Conservation (phyloP, 2,797 vertebrate genomes). For the Spheniscus humboldti region DNA sequence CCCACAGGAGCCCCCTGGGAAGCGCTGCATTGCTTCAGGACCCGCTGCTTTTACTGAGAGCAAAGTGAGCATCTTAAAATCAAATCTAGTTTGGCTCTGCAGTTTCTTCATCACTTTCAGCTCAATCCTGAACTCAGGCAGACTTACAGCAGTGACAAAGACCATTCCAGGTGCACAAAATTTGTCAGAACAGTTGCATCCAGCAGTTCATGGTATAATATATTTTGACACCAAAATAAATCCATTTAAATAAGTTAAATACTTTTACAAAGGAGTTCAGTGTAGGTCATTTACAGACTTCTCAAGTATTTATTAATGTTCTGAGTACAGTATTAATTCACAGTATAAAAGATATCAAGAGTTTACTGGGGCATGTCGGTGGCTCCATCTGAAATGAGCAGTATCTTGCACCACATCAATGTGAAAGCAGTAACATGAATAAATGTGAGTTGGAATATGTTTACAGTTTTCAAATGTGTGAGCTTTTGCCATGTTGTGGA, state of each 20-base stretch:
- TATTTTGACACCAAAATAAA: constrained; percentile 31
- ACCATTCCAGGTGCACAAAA: neutral
- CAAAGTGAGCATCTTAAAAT: neutral
- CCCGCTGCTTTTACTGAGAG: neutral
- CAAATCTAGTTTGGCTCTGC: neutral
- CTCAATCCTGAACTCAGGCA: neutral
- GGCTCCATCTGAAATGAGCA: neutral
- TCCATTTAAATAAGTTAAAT: neutral
- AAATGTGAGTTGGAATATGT: constrained; percentile 56
- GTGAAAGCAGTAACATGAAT: constrained; percentile 37
- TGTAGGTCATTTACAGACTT: constrained; percentile 19
- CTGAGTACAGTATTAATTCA: constrained; percentile 65
- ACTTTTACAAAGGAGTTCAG: neutral
- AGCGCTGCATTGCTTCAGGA: neutral
- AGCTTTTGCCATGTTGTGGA: neutral
- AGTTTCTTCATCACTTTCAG: neutral
- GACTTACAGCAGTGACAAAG: neutral
- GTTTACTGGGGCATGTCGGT: constrained; percentile 35
- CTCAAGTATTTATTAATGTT: constrained; percentile 51
- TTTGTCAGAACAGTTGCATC: neutral
- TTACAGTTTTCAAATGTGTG: constrained; percentile 45
- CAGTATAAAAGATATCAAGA: constrained; percentile 15
- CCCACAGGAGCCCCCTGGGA: neutral
- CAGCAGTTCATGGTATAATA: neutral
- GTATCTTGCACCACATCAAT: constrained; percentile 14